Evolutionary conservation across 2,888 invertebrate genomes (phyloP).

Genomic region (Hartigia nigra): DNA sequence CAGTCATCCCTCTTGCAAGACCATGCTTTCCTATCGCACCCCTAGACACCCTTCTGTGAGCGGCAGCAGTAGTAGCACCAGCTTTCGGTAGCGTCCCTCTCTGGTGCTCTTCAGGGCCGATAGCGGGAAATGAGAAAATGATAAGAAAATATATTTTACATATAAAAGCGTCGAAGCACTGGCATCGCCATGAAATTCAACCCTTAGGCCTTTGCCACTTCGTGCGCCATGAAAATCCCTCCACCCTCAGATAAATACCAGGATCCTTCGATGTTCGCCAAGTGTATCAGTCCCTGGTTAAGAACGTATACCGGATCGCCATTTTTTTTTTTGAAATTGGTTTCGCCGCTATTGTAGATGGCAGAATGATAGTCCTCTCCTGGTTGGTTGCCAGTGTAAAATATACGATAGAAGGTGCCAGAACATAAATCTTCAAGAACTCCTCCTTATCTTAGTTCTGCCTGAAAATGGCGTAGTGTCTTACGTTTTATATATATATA

Average conservation of each 20-base stretch:
- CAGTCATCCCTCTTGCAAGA: background rate
- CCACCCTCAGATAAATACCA: background rate
- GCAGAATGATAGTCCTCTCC: background rate
- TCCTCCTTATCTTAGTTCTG: conserved; percentile 53
- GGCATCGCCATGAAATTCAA: background rate
- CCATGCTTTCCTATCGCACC: background rate
- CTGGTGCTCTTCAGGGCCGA: conserved; percentile 32
- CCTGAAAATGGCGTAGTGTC: conserved; percentile 50
- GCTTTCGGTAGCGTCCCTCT: conserved; percentile 7
- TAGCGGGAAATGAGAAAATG: conserved; percentile 49
- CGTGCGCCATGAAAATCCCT: background rate
- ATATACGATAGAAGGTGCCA: conserved; percentile 17
- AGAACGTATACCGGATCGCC: background rate
- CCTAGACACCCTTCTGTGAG: background rate
- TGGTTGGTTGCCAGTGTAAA: background rate
- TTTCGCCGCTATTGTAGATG: background rate
- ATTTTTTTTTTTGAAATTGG: background rate
- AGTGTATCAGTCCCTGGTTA: background rate
- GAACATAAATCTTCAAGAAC: conserved; percentile 57
- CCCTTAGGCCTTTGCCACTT: background rate
- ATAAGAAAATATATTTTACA: conserved; percentile 40
- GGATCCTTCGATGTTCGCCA: background rate
- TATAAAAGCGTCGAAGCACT: conserved; percentile 21
- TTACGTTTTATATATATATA: background rate
- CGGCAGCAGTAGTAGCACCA: background rate